Evolutionary conservation across 2,797 vertebrate species (phyloP), one percentile per base, ranked within the genome.

Genomic region (Eleutherodactylus coqui): DNA sequence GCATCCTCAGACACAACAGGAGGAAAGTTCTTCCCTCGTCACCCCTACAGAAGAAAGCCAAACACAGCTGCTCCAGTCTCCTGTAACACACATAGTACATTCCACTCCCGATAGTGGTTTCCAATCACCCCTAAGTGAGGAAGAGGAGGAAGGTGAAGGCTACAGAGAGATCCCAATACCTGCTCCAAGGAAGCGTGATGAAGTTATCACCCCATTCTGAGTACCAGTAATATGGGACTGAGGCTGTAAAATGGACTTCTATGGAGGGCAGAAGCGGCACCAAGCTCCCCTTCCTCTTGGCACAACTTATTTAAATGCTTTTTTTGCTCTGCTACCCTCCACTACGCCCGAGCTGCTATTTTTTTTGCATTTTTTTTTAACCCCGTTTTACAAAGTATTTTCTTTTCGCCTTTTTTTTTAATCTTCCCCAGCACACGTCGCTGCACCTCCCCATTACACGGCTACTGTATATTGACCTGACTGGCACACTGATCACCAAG

Each of bases 81-180:
- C 81, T 5, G 34, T 38, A 16, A 89, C 91, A 82, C 91, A 89
- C n/a, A 8, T 21, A 2, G 76, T 58, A 55, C 51, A 53, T 49
- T 81, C 86, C 47, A 87, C 49, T 0, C 90, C 84, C 0, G 77
- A 93, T 84, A 94, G 81, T 9, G 91, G 93, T 13, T 90, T 89
- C 70, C 94, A 90, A 58, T 93, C 94, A 0, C 91, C 90, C 0
- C 89, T 90, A 80, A 86, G 58, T 0, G 90, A 90, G 0, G 91
- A 87, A 21, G 79, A 83, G 0, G 90, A 93, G 9, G 91, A 89
- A n/a, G 80, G 0, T 0, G 34, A 89, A 0, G 27, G 86, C 67
- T 85, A 81, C 55, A 76, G 77, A 62, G 82, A 87, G 53, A 49
- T 79, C 38, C 82, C 82, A 27, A 70, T 85, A 24, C 86, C 86